These are phyloP conservation scores for Tachuris rubrigastra DNA, from an alignment of 2,113 vertebrate species.

Conservation along the genomic window DNA sequence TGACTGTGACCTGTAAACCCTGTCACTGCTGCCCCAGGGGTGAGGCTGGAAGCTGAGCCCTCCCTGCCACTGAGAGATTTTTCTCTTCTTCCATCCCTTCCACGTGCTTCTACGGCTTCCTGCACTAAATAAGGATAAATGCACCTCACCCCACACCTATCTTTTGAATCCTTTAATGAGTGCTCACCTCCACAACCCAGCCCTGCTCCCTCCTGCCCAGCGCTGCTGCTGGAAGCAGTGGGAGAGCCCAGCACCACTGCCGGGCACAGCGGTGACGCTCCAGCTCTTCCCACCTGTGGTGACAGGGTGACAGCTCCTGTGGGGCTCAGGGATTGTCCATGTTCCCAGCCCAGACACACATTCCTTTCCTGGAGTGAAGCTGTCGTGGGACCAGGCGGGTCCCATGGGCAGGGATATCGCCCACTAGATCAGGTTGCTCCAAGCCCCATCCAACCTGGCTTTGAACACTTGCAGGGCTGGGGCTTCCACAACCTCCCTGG, in stretches of 20 bases:
- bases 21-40: fast-evolving
- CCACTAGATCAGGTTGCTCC: neutral
- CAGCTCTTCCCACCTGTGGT: neutral
- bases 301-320: neutral
- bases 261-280: neutral
- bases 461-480: neutral
- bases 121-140: fast-evolving
- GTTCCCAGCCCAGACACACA: fast-evolving
- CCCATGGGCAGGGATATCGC: neutral
- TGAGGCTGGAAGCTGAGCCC: neutral
- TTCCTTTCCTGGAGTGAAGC: neutral
- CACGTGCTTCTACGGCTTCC: neutral
- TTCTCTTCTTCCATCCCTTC: neutral
- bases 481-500: neutral
- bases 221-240: neutral
- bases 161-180: neutral
- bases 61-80: neutral
- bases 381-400: neutral
- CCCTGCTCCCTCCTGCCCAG: too few relatives aligned
- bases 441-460: neutral
- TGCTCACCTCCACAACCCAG: neutral
- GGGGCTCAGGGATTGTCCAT: neutral
- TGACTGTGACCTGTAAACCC: neutral
- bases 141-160: neutral
- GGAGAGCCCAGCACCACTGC: neutral